phyloP scores from a whole-genome alignment of 2,113 vertebrate genomes.

The Jacana jacana region DNA sequence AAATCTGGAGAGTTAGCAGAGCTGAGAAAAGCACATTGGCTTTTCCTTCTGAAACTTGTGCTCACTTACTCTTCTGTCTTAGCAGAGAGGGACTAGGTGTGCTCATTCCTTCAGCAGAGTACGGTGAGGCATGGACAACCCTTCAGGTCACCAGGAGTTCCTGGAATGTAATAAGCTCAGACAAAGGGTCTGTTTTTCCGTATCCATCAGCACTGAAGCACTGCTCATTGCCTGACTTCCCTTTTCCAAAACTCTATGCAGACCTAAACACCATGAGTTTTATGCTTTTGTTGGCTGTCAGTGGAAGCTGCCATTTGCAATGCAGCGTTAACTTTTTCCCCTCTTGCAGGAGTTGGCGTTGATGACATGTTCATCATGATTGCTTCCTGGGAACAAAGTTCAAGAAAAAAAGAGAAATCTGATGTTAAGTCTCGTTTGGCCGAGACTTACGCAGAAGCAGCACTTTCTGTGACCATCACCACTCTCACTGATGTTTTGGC shows the following conservation, averaged over 20 bases:
- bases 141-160: not conserved
- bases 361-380: constrained; percentile 93
- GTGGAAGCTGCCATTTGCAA: not conserved
- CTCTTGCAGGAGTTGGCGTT: constrained; percentile 81
- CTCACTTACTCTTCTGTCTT: not conserved
- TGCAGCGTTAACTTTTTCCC: not conserved
- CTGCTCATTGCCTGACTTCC: not conserved
- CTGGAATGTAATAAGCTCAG: not conserved
- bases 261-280: not conserved
- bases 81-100: not conserved
- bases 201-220: not conserved
- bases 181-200: not conserved
- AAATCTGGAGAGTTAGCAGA: not conserved
- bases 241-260: not conserved
- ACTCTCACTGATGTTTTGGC: constrained; percentile 84
- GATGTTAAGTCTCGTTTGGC: constrained; percentile 66
- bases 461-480: constrained; percentile 86
- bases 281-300: not conserved
- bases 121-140: not conserved
- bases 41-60: not conserved
- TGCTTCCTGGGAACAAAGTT: constrained; percentile 84
- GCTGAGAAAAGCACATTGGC: not conserved
- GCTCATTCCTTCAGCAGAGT: not conserved
- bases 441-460: constrained; percentile 79
- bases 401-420: constrained; percentile 32